Evolutionary conservation across 2,888 invertebrate genomes (phyloP).

Genomic region (Syrista parreyssii): DNA sequence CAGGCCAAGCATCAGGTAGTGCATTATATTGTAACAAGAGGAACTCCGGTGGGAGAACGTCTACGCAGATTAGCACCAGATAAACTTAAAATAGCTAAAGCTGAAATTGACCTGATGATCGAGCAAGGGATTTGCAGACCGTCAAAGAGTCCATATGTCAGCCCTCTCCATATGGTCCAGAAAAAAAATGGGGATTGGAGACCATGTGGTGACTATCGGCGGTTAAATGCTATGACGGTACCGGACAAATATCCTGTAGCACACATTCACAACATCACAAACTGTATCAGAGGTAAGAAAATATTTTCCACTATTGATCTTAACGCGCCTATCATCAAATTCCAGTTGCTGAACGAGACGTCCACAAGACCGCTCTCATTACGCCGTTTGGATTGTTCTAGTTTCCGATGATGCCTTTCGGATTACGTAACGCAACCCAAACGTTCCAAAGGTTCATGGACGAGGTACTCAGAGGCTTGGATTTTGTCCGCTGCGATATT

Average conservation of each 20-base stretch:
- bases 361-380: too few species aligned
- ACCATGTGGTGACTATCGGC: constrained; percentile 44
- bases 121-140: constrained; percentile 37
- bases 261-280: too few species aligned
- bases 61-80: constrained; percentile 32
- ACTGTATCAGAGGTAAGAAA: too few species aligned
- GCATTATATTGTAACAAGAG: constrained; percentile 15
- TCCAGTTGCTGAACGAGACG: too few species aligned
- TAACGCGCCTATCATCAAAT: too few species aligned
- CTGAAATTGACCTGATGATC: constrained; percentile 35
- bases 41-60: constrained; percentile 16
- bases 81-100: constrained; percentile 28
- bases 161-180: constrained; percentile 39
- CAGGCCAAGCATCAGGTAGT: constrained; percentile 3
- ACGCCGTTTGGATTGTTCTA: too few species aligned
- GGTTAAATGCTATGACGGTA: constrained; percentile 36
- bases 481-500: too few species aligned
- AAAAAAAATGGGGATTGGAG: constrained; percentile 36
- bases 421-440: too few species aligned
- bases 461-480: too few species aligned
- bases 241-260: constrained; percentile 30
- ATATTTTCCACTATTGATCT: too few species aligned
- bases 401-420: too few species aligned
- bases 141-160: constrained; percentile 37
- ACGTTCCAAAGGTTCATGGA: too few species aligned